Conservation (phyloP, 2,113 vertebrate genomes). For the Mugil cephalus region DNA sequence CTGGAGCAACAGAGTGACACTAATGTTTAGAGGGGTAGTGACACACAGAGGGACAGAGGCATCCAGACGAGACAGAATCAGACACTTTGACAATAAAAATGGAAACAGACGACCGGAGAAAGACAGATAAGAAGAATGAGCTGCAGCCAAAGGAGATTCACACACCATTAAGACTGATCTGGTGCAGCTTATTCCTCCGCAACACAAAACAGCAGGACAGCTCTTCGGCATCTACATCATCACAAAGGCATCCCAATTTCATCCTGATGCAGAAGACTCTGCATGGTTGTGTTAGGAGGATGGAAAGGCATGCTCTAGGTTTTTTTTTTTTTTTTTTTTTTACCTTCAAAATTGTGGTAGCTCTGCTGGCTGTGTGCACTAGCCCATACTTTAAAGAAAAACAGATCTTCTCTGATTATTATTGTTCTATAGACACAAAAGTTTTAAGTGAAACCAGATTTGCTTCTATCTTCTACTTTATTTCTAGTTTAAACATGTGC, state of each 20-base stretch:
- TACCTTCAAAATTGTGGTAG: constrained; percentile 1
- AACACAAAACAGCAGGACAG: constrained; percentile 52
- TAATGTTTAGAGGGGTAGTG: not conserved
- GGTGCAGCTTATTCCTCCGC: constrained; percentile 17
- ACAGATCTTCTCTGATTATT: constrained; percentile 33
- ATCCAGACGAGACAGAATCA: constrained; percentile 14
- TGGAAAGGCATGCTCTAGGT: constrained; percentile 14
- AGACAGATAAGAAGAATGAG: constrained; percentile 31
- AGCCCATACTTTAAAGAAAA: constrained; percentile 29
- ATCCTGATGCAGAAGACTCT: constrained; percentile 13
- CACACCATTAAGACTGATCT: constrained; percentile 9
- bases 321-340: not conserved
- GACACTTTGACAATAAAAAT: constrained; percentile 19
- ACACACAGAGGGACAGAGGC: not conserved
- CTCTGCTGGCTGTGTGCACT: constrained; percentile 4
- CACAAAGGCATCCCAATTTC: constrained; percentile 36
- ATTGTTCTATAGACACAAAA: constrained; percentile 31
- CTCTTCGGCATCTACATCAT: constrained; percentile 34
- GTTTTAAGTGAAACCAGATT: constrained; percentile 58
- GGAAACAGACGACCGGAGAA: constrained; percentile 34
- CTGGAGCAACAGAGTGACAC: not conserved
- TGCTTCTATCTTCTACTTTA: constrained; percentile 25
- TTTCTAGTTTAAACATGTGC: constrained; percentile 37
- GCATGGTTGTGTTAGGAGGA: constrained; percentile 2
- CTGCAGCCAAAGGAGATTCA: constrained; percentile 19